A percentile compares a stretch with the other conserved stretches of the same genome.
Evolutionary conservation across 2,113 vertebrate genomes (phyloP).

Genomic region (Antechinus stuartii): DNA sequence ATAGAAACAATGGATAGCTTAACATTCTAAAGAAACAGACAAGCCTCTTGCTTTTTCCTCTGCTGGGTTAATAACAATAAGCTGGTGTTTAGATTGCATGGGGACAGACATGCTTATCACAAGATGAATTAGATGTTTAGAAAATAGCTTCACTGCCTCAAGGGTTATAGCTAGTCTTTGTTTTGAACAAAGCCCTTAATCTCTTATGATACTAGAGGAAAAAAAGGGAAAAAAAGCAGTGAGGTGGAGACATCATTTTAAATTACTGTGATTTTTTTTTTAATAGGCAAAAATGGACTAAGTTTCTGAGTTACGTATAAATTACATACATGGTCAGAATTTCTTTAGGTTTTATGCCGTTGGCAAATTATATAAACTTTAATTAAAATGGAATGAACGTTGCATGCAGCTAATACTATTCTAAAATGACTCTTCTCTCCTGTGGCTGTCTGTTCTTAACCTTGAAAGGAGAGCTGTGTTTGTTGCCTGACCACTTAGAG

Average conservation of each 20-base stretch:
- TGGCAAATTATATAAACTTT: conserved; percentile 27
- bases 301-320: not conserved
- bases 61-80: not conserved
- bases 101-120: not conserved
- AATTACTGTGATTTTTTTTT: not conserved
- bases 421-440: conserved; percentile 23
- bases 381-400: not conserved
- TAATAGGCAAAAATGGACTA: not conserved
- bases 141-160: conserved; percentile 31
- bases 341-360: conserved; percentile 46
- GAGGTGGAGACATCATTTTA: not conserved
- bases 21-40: conserved; percentile 32
- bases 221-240: conserved; percentile 13
- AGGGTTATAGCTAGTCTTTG: conserved; percentile 29
- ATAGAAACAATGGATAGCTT: not conserved
- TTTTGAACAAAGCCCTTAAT: conserved; percentile 36
- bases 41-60: conserved; percentile 2
- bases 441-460: conserved; percentile 21
- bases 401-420: not conserved
- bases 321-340: not conserved
- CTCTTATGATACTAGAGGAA: conserved; percentile 22
- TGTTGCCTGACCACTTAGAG: not conserved
- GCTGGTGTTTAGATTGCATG: conserved; percentile 21
- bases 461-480: not conserved
- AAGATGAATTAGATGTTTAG: conserved; percentile 36